Conservation (phyloP, 2,113 vertebrate genomes). For the Colinus virginianus region DNA sequence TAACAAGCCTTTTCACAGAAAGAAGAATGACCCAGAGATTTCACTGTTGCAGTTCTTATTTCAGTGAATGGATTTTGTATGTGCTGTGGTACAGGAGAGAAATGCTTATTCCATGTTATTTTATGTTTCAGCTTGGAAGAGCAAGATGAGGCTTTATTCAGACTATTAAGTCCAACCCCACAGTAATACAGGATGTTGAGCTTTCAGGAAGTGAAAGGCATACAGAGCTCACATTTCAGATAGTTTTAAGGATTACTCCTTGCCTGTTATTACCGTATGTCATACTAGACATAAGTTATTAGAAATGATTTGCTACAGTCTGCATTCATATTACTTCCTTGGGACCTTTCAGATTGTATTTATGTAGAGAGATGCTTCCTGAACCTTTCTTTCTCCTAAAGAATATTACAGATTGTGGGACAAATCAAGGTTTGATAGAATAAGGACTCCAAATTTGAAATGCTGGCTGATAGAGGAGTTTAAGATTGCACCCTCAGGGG, state of each 20-base stretch:
- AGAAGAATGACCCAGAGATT: neutral
- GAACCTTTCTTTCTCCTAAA: neutral
- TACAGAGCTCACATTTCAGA: conserved; percentile 27
- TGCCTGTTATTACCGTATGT: neutral
- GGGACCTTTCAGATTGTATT: conserved; percentile 46
- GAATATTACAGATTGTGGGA: neutral
- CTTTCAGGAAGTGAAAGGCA: conserved; percentile 14
- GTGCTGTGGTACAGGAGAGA: neutral
- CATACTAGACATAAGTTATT: conserved; percentile 51
- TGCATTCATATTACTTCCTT: conserved; percentile 5
- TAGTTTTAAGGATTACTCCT: conserved; percentile 14
- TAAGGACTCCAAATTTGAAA: neutral
- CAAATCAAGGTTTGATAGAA: conserved; percentile 20
- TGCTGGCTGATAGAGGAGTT: neutral
- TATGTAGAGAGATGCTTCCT: conserved; percentile 16
- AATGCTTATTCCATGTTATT: conserved; percentile 9
- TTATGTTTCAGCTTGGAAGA: neutral
- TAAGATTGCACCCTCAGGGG: neutral
- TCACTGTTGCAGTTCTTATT: neutral
- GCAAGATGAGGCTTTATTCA: conserved; percentile 13
- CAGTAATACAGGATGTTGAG: neutral
- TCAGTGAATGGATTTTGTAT: neutral
- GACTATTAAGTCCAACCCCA: neutral
- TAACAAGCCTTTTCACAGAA: conserved; percentile 8
- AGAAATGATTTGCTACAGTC: conserved; percentile 35